Base-by-base conservation (phyloP, 2,113 vertebrate species). In the Eptesicus fuscus region DNA sequence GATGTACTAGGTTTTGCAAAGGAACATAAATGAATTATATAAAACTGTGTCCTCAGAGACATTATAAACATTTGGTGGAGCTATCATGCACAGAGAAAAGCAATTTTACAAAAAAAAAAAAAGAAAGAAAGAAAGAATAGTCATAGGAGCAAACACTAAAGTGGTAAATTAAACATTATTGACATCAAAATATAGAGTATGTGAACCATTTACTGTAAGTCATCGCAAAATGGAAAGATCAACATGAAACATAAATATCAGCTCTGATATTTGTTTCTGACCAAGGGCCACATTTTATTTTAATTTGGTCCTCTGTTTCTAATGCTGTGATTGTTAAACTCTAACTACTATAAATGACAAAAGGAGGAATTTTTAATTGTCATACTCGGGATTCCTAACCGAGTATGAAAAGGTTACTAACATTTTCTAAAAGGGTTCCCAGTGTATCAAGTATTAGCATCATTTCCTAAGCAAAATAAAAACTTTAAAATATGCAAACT, bases 401-500 rank as follows among this genome's bases (percentile, higher is more conserved):
- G 2, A 92, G 63, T 79, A 51, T 86, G 35, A 82, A 88, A 93
- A 63, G 1, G 2, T 70, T 84, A 42, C 20, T 80, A 32, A 69
- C 61, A 8, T 42, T 65, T 83, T 82, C 74, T 56, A 20, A 49
- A 84, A 92, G 6, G 10, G 4, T 56, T 49, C 44, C 37, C 4
- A 70, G 4, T 53, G 18, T 70, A 65, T 92, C 35, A 83, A 76
- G 20, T 56, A 89, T 93, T 74, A 0, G 86, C 32, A 91, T 83
- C 56, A 67, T 40, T 53, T 85, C 3, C 3, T 4, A 87, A 53
- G 3, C 59, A 79, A 80, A 93, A 69, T 51, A 16, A 94, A 89
- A 91, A 30, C 5, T 94, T 95, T 92, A 83, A 82, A 93, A 40
- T 97, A 95, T 96, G 96, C 32, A 51, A 88, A 59, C 2, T 88